phyloP scores from a whole-genome alignment of 2,113 vertebrate genomes.

The Caretta caretta region DNA sequence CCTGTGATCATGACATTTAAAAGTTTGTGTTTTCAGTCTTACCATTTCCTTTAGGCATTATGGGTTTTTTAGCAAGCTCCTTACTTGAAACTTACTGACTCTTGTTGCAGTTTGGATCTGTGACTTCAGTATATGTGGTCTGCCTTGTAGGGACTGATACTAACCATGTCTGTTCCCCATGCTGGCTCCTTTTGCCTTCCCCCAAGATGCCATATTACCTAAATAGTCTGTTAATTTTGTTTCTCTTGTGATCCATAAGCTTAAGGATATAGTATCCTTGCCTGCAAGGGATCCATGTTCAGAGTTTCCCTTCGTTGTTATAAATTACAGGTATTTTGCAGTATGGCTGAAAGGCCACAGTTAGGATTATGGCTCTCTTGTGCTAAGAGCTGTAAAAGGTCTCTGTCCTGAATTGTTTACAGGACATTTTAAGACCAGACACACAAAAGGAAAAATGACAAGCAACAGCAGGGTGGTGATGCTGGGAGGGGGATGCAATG shows the following conservation, averaged over 20 bases:
- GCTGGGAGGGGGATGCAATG: not conserved
- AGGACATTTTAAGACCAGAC: not conserved
- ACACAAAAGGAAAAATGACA: not conserved
- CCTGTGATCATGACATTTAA: not conserved
- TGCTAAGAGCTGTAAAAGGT: not conserved
- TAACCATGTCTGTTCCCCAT: not conserved
- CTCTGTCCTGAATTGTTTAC: rapidly evolving
- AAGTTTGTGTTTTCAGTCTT: not conserved
- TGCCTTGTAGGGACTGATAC: not conserved
- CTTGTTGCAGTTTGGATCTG: not conserved
- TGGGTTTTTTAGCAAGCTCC: not conserved
- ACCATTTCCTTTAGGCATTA: not conserved
- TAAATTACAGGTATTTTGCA: not conserved
- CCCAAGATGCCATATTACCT: not conserved
- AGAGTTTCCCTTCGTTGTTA: not conserved
- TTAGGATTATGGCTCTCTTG: not conserved
- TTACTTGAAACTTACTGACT: not conserved
- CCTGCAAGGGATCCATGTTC: not conserved
- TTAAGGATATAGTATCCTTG: not conserved
- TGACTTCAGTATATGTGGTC: not conserved
- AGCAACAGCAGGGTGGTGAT: not conserved
- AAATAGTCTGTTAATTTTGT: not conserved
- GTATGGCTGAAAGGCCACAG: not conserved
- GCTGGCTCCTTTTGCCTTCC: not conserved
- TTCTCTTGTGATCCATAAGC: not conserved